Conservation (phyloP, 1,140 invertebrate genomes). For the Steinernema feltiae region DNA sequence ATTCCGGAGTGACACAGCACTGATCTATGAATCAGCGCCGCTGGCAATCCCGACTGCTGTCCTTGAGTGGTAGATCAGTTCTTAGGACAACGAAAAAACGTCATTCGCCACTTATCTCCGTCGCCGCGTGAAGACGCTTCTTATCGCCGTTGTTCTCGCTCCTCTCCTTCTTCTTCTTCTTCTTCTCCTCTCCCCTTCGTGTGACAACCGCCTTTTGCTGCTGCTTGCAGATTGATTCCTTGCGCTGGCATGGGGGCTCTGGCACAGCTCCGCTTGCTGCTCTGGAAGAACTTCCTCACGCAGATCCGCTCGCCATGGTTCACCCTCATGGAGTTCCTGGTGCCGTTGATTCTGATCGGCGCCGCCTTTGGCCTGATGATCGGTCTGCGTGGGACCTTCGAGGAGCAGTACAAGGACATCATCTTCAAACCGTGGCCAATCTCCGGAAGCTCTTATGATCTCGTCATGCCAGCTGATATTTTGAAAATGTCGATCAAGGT, state of each 20-base stretch:
- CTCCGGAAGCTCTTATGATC: conserved; percentile 37
- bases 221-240: background rate
- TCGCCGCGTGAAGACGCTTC: no score
- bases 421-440: conserved; percentile 36
- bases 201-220: background rate
- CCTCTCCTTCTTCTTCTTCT: no score
- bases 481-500: background rate
- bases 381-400: conserved; percentile 41
- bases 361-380: conserved; percentile 44
- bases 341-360: conserved; percentile 46
- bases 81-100: no score
- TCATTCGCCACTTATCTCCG: no score
- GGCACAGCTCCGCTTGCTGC: conserved; percentile 41
- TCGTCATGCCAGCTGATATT: conserved; percentile 30
- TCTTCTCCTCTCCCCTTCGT: no score
- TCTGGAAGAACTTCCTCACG: conserved; percentile 47
- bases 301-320: conserved; percentile 48
- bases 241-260: conserved; percentile 40
- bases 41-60: no score
- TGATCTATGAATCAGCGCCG: no score
- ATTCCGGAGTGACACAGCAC: no score
- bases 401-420: conserved; percentile 29
- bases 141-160: no score
- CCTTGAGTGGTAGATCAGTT: no score
- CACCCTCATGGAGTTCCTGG: conserved; percentile 45